phyloP scores from a whole-genome alignment of 1,140 invertebrate genomes.

The Hesperophylax magnus region DNA sequence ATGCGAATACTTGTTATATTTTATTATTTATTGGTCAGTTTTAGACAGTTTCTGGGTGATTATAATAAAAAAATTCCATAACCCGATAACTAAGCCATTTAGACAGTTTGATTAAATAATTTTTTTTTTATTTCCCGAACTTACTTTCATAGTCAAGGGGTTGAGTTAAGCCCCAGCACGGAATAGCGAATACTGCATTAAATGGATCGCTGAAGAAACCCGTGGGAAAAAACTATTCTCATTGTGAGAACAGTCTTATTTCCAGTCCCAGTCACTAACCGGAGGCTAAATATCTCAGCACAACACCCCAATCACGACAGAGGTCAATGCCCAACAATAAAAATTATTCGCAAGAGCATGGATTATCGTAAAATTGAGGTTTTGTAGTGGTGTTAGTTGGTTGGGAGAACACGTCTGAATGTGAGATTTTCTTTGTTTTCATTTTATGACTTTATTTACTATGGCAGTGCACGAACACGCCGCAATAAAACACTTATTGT shows the following conservation, averaged over 20 bases:
- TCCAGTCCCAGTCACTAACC: constrained; percentile 21
- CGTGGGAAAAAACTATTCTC: constrained; percentile 40
- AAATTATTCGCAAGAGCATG: background rate
- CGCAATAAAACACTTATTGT: background rate
- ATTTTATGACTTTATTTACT: constrained; percentile 45
- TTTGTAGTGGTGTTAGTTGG: background rate
- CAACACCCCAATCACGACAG: background rate
- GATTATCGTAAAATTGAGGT: background rate
- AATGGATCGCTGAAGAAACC: constrained; percentile 26
- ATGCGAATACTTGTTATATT: background rate
- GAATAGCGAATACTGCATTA: constrained; percentile 31
- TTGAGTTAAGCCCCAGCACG: background rate
- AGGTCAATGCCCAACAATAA: background rate
- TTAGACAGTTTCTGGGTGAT: background rate
- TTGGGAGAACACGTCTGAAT: constrained; percentile 14
- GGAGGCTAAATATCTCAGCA: background rate
- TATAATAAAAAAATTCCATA: too few species aligned
- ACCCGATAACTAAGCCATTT: background rate
- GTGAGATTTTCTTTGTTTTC: constrained; percentile 37
- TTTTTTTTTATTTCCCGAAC: too few species aligned
- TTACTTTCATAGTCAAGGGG: background rate
- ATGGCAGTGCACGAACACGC: constrained; percentile 3
- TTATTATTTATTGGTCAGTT: background rate
- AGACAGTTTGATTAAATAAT: background rate
- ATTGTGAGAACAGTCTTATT: constrained; percentile 24